Base-by-base conservation (phyloP, 2,797 vertebrate species). In the Discoglossus pictus region DNA sequence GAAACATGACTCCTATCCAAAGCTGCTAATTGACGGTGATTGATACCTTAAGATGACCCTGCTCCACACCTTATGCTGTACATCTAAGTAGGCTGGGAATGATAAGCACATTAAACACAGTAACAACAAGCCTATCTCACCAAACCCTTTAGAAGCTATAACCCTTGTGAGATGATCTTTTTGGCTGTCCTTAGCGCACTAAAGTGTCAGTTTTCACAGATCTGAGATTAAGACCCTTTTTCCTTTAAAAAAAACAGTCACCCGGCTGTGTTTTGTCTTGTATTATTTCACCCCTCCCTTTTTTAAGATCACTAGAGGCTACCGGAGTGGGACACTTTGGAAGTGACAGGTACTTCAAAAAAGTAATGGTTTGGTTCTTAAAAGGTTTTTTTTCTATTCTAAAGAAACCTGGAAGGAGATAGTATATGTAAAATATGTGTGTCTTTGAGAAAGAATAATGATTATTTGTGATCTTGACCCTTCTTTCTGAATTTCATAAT, bases 151-250 rank as follows among this genome's bases (percentile, higher is more conserved):
- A 24, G 35, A 34, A 24, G 17, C 38, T 34, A 50, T 35, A 20
- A 12, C 25, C 8, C n/a, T 31, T 35, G 15, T 21, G 25, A 36
- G 34, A 15, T 55, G 52, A 16, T 34, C 15, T 50, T 65, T 21
- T 43, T 48, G 16, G 21, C 34, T 48, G 34, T 56, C 34, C 34
- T 20, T 39, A 35, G 17, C 13, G 31, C 40, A 4, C 21, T 31
- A 23, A 15, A 44, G 68, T 72, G 61, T 72, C 61, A 72, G 18
- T 72, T 72, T 72, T 65, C 62, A 61, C 62, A 25, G 47, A 51
- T 65, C 47, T 44, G 20, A 25, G 39, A 43, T 25, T 55, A 13
- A 56, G 46, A 36, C 13, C 39, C 25, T 58, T 43, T 38, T 58
- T 21, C 17, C 55, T 17, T 52, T 10, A 43, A 56, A 23, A 65